Conservation (phyloP, 2,113 vertebrate species). For the Mesembrinibis cayennensis region DNA sequence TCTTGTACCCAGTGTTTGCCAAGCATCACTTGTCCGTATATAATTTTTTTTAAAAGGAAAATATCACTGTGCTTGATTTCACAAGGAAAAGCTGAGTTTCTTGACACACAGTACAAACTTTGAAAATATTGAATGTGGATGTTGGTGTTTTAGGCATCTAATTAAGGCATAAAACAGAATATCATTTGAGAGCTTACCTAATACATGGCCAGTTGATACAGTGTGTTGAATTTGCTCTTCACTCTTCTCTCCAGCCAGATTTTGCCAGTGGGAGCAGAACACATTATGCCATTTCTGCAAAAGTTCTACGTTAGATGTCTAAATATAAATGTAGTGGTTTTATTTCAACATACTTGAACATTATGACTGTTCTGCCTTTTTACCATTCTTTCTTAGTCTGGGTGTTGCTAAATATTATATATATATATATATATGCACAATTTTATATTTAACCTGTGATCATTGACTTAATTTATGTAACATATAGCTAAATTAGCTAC, state of each 20-base stretch:
- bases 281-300: neutral
- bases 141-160: neutral
- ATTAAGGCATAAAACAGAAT: neutral
- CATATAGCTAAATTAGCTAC: conserved; percentile 6
- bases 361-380: neutral
- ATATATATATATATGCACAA: neutral
- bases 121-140: neutral
- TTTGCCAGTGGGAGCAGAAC: neutral
- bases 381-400: neutral
- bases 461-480: neutral
- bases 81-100: neutral
- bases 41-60: neutral
- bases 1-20: neutral
- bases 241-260: neutral
- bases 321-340: neutral
- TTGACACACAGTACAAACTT: neutral
- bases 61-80: neutral
- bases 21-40: neutral
- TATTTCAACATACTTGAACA: neutral
- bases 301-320: neutral
- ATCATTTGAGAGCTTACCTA: neutral
- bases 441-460: neutral
- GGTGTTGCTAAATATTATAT: neutral
- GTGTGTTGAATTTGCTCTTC: neutral
- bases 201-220: neutral